Conservation (phyloP, 2,113 vertebrate genomes). For the Morone saxatilis region DNA sequence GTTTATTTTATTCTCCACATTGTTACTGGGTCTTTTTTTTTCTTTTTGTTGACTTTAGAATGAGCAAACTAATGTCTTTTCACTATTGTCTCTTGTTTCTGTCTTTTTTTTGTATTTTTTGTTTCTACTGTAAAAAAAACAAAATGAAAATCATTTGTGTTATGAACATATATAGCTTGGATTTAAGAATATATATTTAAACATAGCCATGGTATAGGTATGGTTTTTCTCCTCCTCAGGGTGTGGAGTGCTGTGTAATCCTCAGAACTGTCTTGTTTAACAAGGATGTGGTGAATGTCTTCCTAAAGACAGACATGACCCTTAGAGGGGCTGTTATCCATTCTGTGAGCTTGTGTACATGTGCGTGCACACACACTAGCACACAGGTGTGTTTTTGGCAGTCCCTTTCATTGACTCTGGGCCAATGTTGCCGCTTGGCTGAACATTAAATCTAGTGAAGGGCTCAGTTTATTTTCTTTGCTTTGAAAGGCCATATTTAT, state of each 20-base stretch:
- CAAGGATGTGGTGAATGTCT: constrained; percentile 48
- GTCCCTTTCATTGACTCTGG: constrained; percentile 29
- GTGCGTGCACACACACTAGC: not conserved
- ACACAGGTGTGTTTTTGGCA: constrained; percentile 37
- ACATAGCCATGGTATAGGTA: not conserved
- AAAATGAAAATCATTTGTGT: no score
- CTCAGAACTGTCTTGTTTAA: constrained; percentile 37
- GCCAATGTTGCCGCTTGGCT: constrained; percentile 57
- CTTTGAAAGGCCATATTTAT: constrained; percentile 74
- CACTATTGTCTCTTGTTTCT: not conserved
- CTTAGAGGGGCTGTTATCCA: constrained; percentile 22
- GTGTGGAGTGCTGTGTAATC: not conserved
- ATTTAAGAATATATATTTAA: no score
- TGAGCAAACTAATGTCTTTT: not conserved
- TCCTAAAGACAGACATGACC: constrained; percentile 42
- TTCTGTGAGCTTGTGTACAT: constrained; percentile 2
- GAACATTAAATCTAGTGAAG: constrained; percentile 74
- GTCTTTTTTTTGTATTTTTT: not conserved
- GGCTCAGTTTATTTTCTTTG: constrained; percentile 69
- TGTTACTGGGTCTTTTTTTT: not conserved
- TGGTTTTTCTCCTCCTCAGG: not conserved
- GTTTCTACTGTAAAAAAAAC: not conserved
- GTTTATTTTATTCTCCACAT: not conserved
- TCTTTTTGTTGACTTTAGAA: not conserved
- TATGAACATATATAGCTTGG: no score